Conservation (phyloP, 2,113 vertebrate species). For the Corythornis cristatus region DNA sequence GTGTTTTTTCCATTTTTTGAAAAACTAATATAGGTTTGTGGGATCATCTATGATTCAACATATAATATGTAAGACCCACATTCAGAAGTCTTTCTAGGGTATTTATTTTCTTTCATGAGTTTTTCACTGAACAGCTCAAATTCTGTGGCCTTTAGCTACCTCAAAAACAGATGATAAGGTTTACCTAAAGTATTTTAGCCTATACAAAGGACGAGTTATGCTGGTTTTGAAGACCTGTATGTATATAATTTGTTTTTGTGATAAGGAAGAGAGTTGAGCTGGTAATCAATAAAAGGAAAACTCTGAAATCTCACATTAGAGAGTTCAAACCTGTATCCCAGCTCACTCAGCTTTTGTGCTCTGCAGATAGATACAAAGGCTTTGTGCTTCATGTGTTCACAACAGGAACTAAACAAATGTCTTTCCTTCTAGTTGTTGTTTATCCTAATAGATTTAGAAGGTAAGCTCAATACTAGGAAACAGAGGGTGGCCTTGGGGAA, state of each 20-base stretch:
- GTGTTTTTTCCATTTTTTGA: background rate
- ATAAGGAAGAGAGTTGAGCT: background rate
- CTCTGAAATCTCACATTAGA: background rate
- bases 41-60: background rate
- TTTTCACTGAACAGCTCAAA: background rate
- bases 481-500: background rate
- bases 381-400: background rate
- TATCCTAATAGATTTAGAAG: constrained; percentile 14
- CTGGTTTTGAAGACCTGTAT: background rate
- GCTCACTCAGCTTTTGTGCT: background rate
- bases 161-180: background rate
- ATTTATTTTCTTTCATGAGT: background rate
- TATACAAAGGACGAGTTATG: background rate
- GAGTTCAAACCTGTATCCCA: background rate
- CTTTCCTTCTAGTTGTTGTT: background rate
- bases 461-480: background rate
- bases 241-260: background rate
- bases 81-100: background rate
- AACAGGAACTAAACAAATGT: background rate
- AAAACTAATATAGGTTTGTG: background rate
- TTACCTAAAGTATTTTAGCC: background rate
- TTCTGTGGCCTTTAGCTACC: background rate
- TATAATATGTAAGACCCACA: background rate
- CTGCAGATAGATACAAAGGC: background rate
- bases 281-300: background rate